Base-by-base conservation (phyloP, 2,113 vertebrate species). In the Rhizomys pruinosus region DNA sequence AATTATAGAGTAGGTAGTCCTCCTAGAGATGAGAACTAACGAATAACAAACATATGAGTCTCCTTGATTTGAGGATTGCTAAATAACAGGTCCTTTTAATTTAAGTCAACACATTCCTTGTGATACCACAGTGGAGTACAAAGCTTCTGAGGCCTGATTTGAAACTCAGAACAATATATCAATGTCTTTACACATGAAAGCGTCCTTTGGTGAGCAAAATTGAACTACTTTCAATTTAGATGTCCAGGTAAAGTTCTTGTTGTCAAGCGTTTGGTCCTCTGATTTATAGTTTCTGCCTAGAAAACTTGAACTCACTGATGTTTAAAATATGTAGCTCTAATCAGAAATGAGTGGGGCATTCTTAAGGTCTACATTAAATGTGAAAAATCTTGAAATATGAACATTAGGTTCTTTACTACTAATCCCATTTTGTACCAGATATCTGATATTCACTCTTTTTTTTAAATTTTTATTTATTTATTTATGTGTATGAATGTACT, bases 371-470 rank as follows among this genome's bases (percentile, higher is more conserved):
- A 66, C 10, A 72, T 90, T 93, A 23, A 80, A 3, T 88, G 23
- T 93, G 47, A 92, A 69, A 0, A 85, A 9, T 73, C 85, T 97
- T 73, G 66, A 95, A 91, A 91, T 47, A 7, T 6, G 71, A 95
- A 23, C 80, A 88, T 32, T 73, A 72, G 95, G 97, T 95, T 11
- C 1, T 66, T 39, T 86, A 32, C 47, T 4, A 16, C 7, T 22
- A 55, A 11, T 84, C 22, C 0, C 1, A n/a, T 57, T 92, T 66
- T 84, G 7, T 0, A 34, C 7, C 37, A 17, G 95, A 98, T 90
- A 96, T 91, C 61, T 89, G 93, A 82, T 98, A 79, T 84, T 37
- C 68, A 44, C 22, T 66, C 25, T 66, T 96, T 55, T 94, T 92
- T 52, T 52, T 52, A 52, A 52, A n/a, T n/a, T n/a, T n/a, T n/a